A percentile compares a stretch with the other conserved stretches of the same genome.
Conservation (phyloP, 2,888 invertebrate species). For the Tetragnatha montana region DNA sequence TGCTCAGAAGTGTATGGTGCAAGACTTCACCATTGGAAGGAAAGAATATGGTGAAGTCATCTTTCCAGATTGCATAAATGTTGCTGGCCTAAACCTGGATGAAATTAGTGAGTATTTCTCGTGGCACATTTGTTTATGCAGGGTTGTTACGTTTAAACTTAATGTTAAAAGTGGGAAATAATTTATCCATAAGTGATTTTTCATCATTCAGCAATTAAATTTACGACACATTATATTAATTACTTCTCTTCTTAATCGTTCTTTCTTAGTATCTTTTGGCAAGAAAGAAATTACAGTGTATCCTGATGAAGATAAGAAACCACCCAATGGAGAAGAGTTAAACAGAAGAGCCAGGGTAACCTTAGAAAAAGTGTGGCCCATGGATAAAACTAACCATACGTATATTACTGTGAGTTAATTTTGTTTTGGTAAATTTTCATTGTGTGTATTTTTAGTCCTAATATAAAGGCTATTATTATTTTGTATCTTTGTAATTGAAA, state of each 20-base stretch:
- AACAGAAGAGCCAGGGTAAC: constrained; percentile 93
- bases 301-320: constrained; percentile 89
- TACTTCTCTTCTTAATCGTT: constrained; percentile 24
- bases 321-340: constrained; percentile 89
- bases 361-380: constrained; percentile 94
- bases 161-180: too few species aligned
- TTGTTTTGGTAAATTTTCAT: too few species aligned
- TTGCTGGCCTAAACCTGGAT: constrained; percentile 90
- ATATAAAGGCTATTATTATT: too few species aligned
- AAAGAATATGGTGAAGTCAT: constrained; percentile 92
- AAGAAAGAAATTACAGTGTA: constrained; percentile 97
- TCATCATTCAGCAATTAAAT: background rate
- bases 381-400: constrained; percentile 87
- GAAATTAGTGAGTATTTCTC: constrained; percentile 82
- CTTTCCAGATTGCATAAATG: constrained; percentile 89
- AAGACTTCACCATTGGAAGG: constrained; percentile 91
- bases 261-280: constrained; percentile 87
- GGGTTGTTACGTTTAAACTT: too few species aligned
- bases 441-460: too few species aligned
- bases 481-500: too few species aligned
- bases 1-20: constrained; percentile 88
- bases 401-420: constrained; percentile 82
- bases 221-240: background rate
- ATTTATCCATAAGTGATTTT: too few species aligned
- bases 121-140: background rate